A percentile compares a stretch with the other conserved stretches of the same genome.
phyloP scores from a whole-genome alignment of 2,797 vertebrate genomes.

The Megalops cyprinoides region DNA sequence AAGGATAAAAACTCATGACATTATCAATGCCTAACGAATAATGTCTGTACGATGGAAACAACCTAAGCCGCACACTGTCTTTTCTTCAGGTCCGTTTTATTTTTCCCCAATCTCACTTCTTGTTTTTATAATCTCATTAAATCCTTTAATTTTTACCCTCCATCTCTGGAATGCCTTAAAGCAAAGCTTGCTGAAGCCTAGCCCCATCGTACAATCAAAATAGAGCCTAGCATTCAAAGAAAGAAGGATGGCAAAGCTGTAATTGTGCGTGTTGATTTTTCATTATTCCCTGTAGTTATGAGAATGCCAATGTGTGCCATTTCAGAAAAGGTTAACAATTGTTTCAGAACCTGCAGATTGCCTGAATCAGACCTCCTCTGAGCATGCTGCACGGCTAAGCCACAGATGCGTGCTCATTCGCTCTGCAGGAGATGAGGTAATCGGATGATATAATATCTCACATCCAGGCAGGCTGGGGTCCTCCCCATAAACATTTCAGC shows the following conservation, averaged over 20 bases:
- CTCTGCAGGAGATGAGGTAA: neutral
- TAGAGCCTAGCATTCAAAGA: no score
- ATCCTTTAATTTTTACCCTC: constrained; percentile 24
- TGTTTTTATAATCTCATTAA: constrained; percentile 24
- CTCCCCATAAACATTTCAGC: neutral
- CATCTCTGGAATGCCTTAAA: neutral
- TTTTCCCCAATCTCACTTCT: neutral
- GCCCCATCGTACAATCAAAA: constrained; percentile 6
- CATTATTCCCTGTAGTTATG: neutral
- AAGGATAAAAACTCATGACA: neutral
- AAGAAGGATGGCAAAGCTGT: neutral
- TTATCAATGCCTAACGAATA: neutral
- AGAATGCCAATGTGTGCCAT: neutral
- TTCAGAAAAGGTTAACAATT: neutral
- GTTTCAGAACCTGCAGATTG: neutral
- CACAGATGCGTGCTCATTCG: neutral
- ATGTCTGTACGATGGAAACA: neutral
- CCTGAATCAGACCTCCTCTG: neutral
- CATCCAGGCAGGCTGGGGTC: neutral
- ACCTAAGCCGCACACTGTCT: neutral
- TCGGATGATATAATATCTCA: neutral
- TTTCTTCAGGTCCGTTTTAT: neutral
- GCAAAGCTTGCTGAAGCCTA: neutral
- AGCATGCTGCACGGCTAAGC: neutral
- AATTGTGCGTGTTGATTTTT: neutral